A percentile compares a stretch with the other conserved stretches of the same genome.
Evolutionary conservation across 2,113 vertebrate species (phyloP).

Genomic region (Sprattus sprattus): DNA sequence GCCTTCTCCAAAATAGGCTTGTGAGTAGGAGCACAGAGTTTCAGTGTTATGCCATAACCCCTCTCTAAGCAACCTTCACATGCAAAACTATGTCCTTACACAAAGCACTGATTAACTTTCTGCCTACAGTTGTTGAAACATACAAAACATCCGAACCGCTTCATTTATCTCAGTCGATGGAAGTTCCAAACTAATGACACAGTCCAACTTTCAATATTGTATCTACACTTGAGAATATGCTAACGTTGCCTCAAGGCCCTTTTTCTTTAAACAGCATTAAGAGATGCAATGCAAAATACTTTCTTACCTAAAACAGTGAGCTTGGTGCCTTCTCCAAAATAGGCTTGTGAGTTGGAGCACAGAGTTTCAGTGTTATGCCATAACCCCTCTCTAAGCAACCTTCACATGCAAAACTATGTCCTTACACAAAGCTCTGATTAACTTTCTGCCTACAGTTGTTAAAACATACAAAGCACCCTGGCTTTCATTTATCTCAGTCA

Average conservation of each 20-base stretch:
- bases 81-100: background rate
- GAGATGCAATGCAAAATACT: background rate
- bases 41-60: slow-evolving; percentile 47
- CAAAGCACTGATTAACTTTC: background rate
- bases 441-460: too few species aligned
- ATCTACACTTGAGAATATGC: background rate
- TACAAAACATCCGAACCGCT: background rate
- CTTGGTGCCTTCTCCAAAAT: slow-evolving; percentile 67
- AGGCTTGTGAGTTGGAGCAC: slow-evolving; percentile 54
- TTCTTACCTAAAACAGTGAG: slow-evolving; percentile 63
- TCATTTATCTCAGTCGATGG: background rate
- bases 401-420: background rate
- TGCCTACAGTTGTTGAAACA: background rate
- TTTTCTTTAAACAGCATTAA: background rate
- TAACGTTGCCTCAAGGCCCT: too few species aligned
- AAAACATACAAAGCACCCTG: background rate
- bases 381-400: slow-evolving; percentile 36
- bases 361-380: slow-evolving; percentile 45
- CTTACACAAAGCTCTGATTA: background rate
- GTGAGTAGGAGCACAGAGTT: slow-evolving; percentile 55
- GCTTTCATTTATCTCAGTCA: background rate
- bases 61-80: background rate
- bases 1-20: slow-evolving; percentile 61
- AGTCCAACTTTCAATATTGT: background rate
- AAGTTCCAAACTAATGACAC: background rate